Conservation (phyloP, 2,797 vertebrate species). For the Limosa lapponica region DNA sequence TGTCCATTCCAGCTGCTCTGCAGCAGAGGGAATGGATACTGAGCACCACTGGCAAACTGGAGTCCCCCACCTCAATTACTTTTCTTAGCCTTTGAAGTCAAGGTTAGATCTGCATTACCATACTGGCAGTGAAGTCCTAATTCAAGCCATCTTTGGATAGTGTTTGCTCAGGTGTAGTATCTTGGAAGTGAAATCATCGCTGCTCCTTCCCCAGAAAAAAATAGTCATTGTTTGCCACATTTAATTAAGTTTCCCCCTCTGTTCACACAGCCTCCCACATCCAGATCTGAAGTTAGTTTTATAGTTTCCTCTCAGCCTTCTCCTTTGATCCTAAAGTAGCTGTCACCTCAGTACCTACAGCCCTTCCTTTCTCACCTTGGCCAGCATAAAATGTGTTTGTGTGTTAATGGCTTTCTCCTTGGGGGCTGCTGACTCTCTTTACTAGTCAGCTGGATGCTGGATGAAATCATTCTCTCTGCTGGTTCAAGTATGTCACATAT, state of each 20-base stretch:
- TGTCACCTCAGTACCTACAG: conserved; percentile 60
- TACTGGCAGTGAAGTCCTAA: not conserved
- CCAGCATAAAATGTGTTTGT: conserved; percentile 61
- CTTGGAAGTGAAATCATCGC: conserved; percentile 44
- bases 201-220: conserved; percentile 43
- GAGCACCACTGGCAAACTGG: not conserved
- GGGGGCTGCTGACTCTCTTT: conserved; percentile 19
- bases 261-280: conserved; percentile 10
- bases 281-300: conserved; percentile 55
- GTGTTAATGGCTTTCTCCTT: conserved; percentile 59
- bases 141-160: conserved; percentile 37
- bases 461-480: conserved; percentile 54
- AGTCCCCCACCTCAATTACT: not conserved
- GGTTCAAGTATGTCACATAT: conserved; percentile 8
- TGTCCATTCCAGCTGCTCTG: not conserved
- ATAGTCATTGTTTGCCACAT: conserved; percentile 57
- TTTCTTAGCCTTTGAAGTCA: conserved; percentile 4
- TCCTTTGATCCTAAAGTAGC: conserved; percentile 66
- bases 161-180: conserved; percentile 66
- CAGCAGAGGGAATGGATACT: not conserved
- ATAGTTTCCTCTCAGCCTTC: conserved; percentile 57
- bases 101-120: not conserved
- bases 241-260: conserved; percentile 60
- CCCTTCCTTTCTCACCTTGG: conserved; percentile 61
- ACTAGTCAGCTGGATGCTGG: conserved; percentile 26